Percentiles rank a stretch among this genome's conserved stretches.
Evolutionary conservation across 2,797 vertebrate genomes (phyloP).

Genomic region (Phrynocephalus guinanensis): DNA sequence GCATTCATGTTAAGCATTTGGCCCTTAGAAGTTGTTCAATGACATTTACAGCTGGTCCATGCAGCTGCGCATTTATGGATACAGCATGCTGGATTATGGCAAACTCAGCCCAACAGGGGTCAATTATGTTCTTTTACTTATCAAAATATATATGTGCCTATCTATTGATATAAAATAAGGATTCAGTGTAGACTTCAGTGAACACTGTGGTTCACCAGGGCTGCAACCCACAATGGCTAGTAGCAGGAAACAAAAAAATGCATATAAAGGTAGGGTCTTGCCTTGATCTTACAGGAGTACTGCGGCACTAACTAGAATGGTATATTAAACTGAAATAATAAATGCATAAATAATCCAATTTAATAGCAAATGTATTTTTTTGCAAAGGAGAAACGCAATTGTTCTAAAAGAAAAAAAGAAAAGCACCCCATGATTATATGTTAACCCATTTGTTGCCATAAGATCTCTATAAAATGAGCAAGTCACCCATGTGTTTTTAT

Average conservation of each 20-base stretch:
- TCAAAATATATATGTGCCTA: not conserved
- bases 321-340: too few species aligned
- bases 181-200: not conserved
- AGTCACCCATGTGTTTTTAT: constrained; percentile 66
- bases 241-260: too few species aligned
- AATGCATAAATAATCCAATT: too few species aligned
- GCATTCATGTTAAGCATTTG: not conserved
- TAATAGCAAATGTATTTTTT: too few species aligned
- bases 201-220: too few species aligned
- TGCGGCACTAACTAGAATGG: too few species aligned
- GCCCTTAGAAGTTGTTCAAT: not conserved
- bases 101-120: not conserved
- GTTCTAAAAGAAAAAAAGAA: constrained; percentile 15
- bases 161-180: not conserved
- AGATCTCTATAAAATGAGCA: constrained; percentile 55
- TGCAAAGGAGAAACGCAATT: not conserved
- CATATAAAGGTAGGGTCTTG: too few species aligned
- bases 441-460: constrained; percentile 59
- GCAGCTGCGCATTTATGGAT: not conserved
- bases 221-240: too few species aligned
- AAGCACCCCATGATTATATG: constrained; percentile 34
- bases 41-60: not conserved
- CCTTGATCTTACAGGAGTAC: too few species aligned
- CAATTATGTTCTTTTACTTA: not conserved
- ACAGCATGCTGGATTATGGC: not conserved